A percentile compares a stretch with the other conserved stretches of the same genome.
These are phyloP conservation scores for Meriones unguiculatus DNA, from an alignment of 2,113 vertebrate genomes.

Conservation along the genomic window DNA sequence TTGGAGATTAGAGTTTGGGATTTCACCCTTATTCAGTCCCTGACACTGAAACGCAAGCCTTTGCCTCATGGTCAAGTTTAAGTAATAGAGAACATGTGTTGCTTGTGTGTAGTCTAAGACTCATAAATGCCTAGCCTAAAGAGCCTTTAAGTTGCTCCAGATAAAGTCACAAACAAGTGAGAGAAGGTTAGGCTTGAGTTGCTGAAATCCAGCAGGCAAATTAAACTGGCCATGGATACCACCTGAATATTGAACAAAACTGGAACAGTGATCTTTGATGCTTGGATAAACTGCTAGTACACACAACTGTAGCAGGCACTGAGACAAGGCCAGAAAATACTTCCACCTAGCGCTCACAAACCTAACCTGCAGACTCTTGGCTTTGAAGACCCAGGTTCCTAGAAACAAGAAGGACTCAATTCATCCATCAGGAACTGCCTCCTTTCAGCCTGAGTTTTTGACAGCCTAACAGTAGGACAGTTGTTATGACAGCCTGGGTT, in stretches of 20 bases:
- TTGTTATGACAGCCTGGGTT: constrained; percentile 21
- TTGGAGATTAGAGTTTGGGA: not conserved
- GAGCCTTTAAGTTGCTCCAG: constrained; percentile 16
- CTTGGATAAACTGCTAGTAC: not conserved
- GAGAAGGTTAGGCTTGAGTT: not conserved
- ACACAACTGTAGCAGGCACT: not conserved
- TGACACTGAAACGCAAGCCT: not conserved
- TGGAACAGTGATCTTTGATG: not conserved
- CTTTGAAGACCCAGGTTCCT: not conserved
- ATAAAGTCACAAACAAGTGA: not conserved
- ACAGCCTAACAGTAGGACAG: constrained; percentile 24
- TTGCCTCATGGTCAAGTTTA: constrained; percentile 12
- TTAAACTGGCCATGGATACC: not conserved
- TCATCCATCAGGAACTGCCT: constrained; percentile 1
- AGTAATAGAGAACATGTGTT: not conserved
- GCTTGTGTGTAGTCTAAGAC: not conserved
- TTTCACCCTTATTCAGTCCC: not conserved
- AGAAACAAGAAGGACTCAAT: not conserved
- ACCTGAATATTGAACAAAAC: not conserved
- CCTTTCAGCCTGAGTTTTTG: constrained; percentile 18
- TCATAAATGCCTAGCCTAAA: not conserved
- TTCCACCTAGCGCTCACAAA: not conserved
- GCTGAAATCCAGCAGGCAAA: not conserved
- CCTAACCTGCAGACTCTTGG: not conserved
- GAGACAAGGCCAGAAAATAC: constrained; percentile 3